Evolutionary conservation across 1,140 invertebrate genomes (phyloP).

Genomic region (Hypothenemus hampei): DNA sequence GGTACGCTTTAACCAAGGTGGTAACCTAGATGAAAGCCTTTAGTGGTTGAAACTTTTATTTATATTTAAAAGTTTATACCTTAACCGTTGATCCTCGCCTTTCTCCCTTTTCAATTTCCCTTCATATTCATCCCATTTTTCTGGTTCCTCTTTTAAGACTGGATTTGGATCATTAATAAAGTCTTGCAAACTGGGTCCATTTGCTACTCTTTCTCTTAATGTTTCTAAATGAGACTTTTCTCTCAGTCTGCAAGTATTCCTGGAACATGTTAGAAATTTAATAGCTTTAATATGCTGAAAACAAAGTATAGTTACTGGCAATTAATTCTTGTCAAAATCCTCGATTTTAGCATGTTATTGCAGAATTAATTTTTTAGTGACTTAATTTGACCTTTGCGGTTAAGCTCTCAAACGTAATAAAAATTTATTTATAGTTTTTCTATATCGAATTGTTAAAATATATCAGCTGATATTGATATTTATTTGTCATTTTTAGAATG

Average conservation of each 20-base stretch:
- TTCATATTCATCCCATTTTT: constrained; percentile 62
- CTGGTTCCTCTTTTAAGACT: constrained; percentile 52
- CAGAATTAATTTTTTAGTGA: no score
- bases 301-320: background rate
- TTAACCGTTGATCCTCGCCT: constrained; percentile 72
- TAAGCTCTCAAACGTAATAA: no score
- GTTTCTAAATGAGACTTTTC: constrained; percentile 41
- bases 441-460: no score
- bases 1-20: constrained; percentile 95
- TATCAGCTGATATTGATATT: no score
- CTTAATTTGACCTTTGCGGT: no score
- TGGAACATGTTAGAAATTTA: background rate
- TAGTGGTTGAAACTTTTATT: background rate
- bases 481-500: no score
- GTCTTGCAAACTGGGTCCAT: constrained; percentile 60
- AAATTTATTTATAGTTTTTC: no score
- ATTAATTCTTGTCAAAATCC: background rate
- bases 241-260: constrained; percentile 8
- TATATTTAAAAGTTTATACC: constrained; percentile 38
- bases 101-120: constrained; percentile 81
- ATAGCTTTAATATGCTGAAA: no score
- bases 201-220: constrained; percentile 52
- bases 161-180: constrained; percentile 52
- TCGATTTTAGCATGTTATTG: background rate
- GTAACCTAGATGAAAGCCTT: constrained; percentile 50